A percentile compares a stretch with the other conserved stretches of the same genome.
These are phyloP conservation scores for Eudasyphora cyanicolor DNA, from an alignment of 2,888 invertebrate species.

Conservation along the genomic window DNA sequence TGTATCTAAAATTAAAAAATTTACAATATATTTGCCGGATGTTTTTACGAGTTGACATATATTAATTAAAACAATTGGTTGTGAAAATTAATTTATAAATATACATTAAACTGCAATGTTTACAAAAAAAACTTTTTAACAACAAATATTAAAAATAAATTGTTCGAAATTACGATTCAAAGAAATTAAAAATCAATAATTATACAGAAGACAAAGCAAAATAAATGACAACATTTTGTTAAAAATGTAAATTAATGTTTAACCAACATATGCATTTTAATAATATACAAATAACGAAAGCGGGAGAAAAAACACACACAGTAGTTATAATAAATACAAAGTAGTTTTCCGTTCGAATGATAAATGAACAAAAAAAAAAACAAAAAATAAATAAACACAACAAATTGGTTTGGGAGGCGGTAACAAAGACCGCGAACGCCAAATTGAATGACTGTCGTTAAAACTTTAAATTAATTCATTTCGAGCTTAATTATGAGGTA, in stretches of 20 bases:
- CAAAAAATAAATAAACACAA: background rate
- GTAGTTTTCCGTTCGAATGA: background rate
- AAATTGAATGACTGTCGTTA: background rate
- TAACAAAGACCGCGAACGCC: background rate
- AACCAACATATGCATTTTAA: background rate
- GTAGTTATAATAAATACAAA: background rate
- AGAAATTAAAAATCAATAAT: background rate
- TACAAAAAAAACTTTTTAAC: too few species aligned
- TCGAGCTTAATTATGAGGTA: constrained; percentile 10
- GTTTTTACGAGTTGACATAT: too few species aligned
- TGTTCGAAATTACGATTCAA: too few species aligned
- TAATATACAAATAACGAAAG: background rate
- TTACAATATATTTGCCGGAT: too few species aligned
- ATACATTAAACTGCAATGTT: too few species aligned
- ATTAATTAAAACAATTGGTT: too few species aligned
- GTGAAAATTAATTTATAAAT: too few species aligned
- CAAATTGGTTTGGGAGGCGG: background rate
- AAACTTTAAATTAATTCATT: constrained; percentile 35
- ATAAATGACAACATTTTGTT: background rate
- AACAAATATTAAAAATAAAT: too few species aligned
- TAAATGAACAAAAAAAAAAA: background rate
- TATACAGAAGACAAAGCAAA: background rate
- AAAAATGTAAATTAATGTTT: background rate
- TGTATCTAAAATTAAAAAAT: too few species aligned
- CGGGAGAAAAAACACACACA: background rate